Base-by-base conservation (phyloP, 2,888 invertebrate genomes). In the Ypsolopha scabrella region DNA sequence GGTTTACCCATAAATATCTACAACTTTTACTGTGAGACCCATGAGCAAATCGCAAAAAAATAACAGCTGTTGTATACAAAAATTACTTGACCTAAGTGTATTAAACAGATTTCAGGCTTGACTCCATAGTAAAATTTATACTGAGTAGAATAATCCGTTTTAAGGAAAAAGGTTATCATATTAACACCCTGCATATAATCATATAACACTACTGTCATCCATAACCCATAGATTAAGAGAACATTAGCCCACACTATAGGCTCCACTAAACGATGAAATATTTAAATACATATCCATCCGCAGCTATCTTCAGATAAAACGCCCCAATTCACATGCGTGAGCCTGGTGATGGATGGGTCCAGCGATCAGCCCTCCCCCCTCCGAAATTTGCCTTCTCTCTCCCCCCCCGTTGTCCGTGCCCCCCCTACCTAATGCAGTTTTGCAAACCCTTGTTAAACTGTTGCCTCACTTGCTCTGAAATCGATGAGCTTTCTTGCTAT, bases 291-390 rank as follows among this genome's bases (percentile, higher is more conserved):
- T 24, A 72, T 72, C 75, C 75, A 70, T 70, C 70, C 69, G 67
- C 69, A 81, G 83, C 81, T 85, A 83, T 83, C 83, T 80, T 67
- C 74, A 82, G 85, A 85, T 85, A 81, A 80, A 81, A 81, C 85
- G 82, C 80, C 72, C 85, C 81, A 77, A 80, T 85, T 85, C 85
- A 83, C 85, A 86, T 86, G 85, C 85, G 85, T 83, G 83, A 78
- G 81, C 73, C 73, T 69, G 65, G 77, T 86, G 86, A 86, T 86
- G 86, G 86, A 86, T 86, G 86, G 80, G 82, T 72, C 74, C 75
- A 70, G 72, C 80, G 80, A 85, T 85, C 86, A 85, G 82, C 74
- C 72, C 67, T 70, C 72, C 75, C 73, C 78, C 73, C 70, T 72
- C 74, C 64, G 74, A 82, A 87, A 86, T 87, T 83, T 85, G 70